These are phyloP conservation scores for Heliconius hortense DNA, from an alignment of 2,888 invertebrate species.

Conservation along the genomic window DNA sequence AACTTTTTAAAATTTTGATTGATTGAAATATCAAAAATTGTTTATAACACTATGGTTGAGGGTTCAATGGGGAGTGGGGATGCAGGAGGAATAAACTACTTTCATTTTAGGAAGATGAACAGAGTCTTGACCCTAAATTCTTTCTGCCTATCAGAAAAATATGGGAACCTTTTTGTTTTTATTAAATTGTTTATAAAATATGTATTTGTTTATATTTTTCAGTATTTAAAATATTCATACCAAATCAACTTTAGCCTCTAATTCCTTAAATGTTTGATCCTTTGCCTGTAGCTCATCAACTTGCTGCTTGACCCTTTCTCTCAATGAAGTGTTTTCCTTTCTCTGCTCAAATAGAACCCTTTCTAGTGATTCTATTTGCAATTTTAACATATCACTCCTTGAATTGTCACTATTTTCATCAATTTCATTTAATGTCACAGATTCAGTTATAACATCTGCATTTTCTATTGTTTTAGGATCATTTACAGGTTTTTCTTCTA, in stretches of 20 bases:
- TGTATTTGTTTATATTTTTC: too few species aligned
- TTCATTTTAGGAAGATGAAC: too few species aligned
- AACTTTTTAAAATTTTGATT: too few species aligned
- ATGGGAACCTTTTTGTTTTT: too few species aligned
- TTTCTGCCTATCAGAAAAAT: too few species aligned
- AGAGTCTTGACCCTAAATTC: too few species aligned
- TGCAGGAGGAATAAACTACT: too few species aligned
- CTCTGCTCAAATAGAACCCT: conserved; percentile 65
- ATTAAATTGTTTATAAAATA: too few species aligned
- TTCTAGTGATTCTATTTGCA: conserved; percentile 70
- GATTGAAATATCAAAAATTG: too few species aligned
- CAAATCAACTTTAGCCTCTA: conserved; percentile 77
- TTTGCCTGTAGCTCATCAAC: conserved; percentile 65
- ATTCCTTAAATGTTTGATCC: conserved; percentile 69
- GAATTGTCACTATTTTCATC: conserved; percentile 45
- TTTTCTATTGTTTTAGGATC: not conserved
- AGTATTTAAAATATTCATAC: conserved; percentile 50
- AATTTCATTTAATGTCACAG: not conserved
- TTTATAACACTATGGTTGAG: too few species aligned
- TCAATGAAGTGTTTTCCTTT: conserved; percentile 61
- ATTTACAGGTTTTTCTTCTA: conserved; percentile 32
- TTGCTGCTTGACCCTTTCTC: conserved; percentile 66
- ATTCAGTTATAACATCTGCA: not conserved
- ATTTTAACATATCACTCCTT: conserved; percentile 56
- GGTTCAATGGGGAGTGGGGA: too few species aligned